Conservation (phyloP, 2,797 vertebrate genomes). For the Mormyrus hasselquistii region DNA sequence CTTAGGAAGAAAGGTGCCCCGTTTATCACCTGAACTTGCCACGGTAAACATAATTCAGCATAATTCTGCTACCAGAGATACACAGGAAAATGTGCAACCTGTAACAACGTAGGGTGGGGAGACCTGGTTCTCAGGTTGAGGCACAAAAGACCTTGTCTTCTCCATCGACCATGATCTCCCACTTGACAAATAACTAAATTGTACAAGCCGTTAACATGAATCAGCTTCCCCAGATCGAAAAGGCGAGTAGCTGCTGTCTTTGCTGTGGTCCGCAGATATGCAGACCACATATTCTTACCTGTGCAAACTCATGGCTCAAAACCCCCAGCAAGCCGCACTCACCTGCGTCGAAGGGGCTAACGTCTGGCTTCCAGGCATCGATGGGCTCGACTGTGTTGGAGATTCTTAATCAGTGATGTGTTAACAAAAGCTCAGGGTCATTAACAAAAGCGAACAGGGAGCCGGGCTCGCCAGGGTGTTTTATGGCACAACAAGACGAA, state of each 20-base stretch:
- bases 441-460: neutral
- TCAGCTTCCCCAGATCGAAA: neutral
- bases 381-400: slow-evolving; percentile 58
- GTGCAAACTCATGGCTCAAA: neutral
- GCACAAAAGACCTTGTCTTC: neutral
- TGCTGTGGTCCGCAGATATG: neutral
- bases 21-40: neutral
- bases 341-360: slow-evolving; percentile 74
- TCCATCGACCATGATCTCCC: neutral
- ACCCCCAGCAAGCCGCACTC: slow-evolving; percentile 34
- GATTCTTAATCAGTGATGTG: slow-evolving; percentile 37
- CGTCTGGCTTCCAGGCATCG: slow-evolving; percentile 67
- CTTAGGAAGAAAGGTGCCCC: neutral
- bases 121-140: neutral
- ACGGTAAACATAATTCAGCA: neutral
- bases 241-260: neutral
- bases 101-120: neutral
- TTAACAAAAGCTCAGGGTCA: slow-evolving; percentile 30
- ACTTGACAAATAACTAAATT: neutral
- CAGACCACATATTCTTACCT: neutral
- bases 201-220: neutral
- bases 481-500: neutral
- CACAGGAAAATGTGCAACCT: neutral
- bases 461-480: neutral
- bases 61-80: neutral